These are phyloP conservation scores for Neogobius melanostomus DNA, from an alignment of 2,113 vertebrate genomes.

Conservation along the genomic window DNA sequence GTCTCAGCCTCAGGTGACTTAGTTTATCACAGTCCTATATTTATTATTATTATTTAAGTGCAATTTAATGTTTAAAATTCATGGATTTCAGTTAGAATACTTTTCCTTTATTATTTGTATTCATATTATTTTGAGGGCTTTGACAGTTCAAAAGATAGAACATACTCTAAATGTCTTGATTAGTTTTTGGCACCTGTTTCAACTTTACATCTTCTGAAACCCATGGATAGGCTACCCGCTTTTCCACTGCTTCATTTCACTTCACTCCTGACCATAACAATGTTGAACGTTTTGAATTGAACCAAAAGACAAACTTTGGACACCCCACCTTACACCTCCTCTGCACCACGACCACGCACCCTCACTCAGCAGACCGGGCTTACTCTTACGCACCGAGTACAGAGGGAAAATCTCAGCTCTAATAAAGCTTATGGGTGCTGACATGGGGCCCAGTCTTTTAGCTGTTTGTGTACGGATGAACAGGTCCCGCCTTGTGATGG, in stretches of 20 bases:
- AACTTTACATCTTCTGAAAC: too few species aligned
- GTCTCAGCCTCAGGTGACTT: too few species aligned
- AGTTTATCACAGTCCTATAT: too few species aligned
- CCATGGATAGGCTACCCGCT: too few species aligned
- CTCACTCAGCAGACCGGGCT: conserved; percentile 20
- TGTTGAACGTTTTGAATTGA: conserved; percentile 49
- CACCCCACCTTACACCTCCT: conserved; percentile 20
- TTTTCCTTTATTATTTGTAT: too few species aligned
- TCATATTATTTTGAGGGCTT: too few species aligned
- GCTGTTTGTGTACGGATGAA: conserved; percentile 28
- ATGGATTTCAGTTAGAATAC: too few species aligned
- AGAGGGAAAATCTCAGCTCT: conserved; percentile 43
- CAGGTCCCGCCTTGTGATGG: conserved; percentile 14
- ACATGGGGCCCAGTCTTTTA: conserved; percentile 33
- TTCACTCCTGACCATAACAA: conserved; percentile 31
- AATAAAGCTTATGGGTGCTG: conserved; percentile 59
- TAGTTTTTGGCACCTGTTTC: too few species aligned
- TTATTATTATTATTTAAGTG: too few species aligned
- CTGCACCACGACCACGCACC: conserved; percentile 21
- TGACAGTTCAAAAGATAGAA: too few species aligned
- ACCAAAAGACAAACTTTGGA: conserved; percentile 45
- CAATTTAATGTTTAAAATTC: too few species aligned
- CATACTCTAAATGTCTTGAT: too few species aligned
- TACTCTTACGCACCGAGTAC: conserved; percentile 49
- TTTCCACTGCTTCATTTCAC: conserved; percentile 2